Evolutionary conservation across 2,113 vertebrate genomes (phyloP).

Genomic region (Erinaceus europaeus): DNA sequence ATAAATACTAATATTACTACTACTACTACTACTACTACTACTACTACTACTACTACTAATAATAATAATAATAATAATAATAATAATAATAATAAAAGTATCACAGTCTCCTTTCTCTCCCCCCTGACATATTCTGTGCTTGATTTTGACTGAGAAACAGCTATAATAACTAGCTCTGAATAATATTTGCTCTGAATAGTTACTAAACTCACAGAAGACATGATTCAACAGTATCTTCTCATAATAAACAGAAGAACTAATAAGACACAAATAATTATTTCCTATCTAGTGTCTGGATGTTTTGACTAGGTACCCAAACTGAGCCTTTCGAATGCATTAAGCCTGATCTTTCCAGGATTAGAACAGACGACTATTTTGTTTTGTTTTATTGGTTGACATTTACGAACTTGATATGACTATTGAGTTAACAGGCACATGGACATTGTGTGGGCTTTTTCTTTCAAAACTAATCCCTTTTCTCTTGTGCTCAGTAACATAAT

Average conservation of each 20-base stretch:
- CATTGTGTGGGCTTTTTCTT: constrained; percentile 72
- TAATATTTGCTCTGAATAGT: neutral
- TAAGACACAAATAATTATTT: neutral
- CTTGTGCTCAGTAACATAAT: constrained; percentile 76
- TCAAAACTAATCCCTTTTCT: constrained; percentile 77
- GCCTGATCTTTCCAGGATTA: constrained; percentile 25
- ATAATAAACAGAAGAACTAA: neutral
- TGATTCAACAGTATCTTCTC: neutral
- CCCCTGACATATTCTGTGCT: neutral
- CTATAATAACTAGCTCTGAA: neutral
- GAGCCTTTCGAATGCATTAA: constrained; percentile 7
- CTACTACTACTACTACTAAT: too few relatives aligned
- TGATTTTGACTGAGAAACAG: neutral
- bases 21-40: too few relatives aligned
- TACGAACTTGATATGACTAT: constrained; percentile 66
- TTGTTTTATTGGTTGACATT: constrained; percentile 61
- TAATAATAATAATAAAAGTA: too few relatives aligned
- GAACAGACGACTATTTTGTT: constrained; percentile 21
- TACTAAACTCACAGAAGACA: neutral
- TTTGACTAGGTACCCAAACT: neutral
- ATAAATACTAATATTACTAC: too few relatives aligned
- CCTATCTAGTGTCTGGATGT: neutral
- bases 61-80: too few relatives aligned
- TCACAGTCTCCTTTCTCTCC: neutral
- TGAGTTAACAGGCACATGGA: constrained; percentile 62